Evolutionary conservation across 1,140 invertebrate genomes (phyloP), one percentile per base, ranked within the genome.

Genomic region (Hyles euphorbiae): DNA sequence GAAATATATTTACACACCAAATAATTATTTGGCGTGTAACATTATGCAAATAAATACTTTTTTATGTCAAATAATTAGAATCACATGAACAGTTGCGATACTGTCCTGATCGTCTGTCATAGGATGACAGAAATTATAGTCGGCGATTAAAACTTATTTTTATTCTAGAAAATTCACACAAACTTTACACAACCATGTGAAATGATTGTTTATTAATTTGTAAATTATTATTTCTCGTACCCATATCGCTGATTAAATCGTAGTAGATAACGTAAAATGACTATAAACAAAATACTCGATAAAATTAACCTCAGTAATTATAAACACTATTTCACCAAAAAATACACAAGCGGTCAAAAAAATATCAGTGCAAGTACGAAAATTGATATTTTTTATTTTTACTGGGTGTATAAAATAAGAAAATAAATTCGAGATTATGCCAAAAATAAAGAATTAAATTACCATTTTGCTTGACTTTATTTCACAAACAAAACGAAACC

Each of bases 381-480:
- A 5, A 40, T 40, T 40, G 36, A 40, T 40, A 40, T 5, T 40
- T 40, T 40, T 8, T 40, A 40, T 40, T 40, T 1, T 40, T 2
- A 1, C 36, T 40, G 5, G 8, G 8, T 40, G 4, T 40, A 40
- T 40, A 5, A 40, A 40, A 40, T 8, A 8, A 40, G 36, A 40
- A 40, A 40, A 40, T 5, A 40, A 40, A 40, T 40, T 8, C 43
- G 49, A 32, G 75, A 76, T 76, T 72, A 56, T 9, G 60, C 5
- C 5, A 63, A 32, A 72, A 78, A 72, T 63, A 64, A 60, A 3
- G 59, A 79, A 81, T 81, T 83, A 47, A 83, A 55, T 84, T 86
- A 86, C 83, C 81, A 86, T 86, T 73, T 81, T 86, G 71, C 69
- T 5, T 46, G 12, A 70, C 60, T 63, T 67, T 61, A 70, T 67